Base-by-base conservation (phyloP, 2,888 invertebrate genomes). In the Lobophora halterata region DNA sequence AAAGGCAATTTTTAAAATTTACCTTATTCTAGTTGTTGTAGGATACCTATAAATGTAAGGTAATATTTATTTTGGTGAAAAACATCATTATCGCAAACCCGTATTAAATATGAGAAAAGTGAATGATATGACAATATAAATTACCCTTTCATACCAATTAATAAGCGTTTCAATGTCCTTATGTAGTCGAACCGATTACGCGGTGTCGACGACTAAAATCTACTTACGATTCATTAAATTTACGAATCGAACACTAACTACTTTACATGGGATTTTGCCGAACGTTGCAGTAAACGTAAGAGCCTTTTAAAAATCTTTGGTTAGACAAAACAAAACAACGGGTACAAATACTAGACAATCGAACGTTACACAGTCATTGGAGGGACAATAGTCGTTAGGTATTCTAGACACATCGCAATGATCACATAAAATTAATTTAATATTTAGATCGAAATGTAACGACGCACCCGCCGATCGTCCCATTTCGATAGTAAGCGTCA, bases 81-180 rank as follows among this genome's bases (percentile, higher is more conserved):
- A 87, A 85, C 86, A 85, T 83, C 83, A 80, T 85, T 83, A 86
- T 86, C 87, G 87, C 85, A 82, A 86, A 87, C 87, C 87, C 87
- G 87, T 87, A 86, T 85, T 86, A 80, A 79, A 83, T 82, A 87
- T 86, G 87, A 87, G 87, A 87, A 80, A 86, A 76, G 83, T 87
- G 87, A 86, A 87, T 87, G 87, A 87, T 86, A 87, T 87, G 87
- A 87, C 86, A 85, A 85, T 87, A 87, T 86, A 86, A 87, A 86
- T 87, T 87, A 87, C 87, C 87, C 87, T 87, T 87, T 87, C 87
- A 87, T 87, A 87, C 87, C 87, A 86, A 87, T 86, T 87, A 87
- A 87, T 87, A 87, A 87, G 87, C 87, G 87, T 87, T 87, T 87
- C 87, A 87, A 87, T 87, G 85, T 86, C 79, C 87, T 86, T 86